Percentiles rank a stretch among this genome's conserved stretches.
Evolutionary conservation across 2,888 invertebrate species (phyloP).

Genomic region (Stictocephala bisonia): DNA sequence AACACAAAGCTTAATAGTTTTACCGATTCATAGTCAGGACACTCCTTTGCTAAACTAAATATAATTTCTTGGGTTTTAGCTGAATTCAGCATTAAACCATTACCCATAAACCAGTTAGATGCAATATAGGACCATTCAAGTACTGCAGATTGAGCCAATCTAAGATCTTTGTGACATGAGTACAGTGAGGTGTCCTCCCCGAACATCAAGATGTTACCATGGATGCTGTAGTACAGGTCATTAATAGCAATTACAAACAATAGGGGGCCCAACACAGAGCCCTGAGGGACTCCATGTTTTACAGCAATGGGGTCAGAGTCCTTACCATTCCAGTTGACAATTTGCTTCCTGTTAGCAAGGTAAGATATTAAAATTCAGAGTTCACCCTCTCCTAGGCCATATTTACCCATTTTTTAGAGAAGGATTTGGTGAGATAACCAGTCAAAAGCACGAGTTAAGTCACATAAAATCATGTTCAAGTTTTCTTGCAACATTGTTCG

Average conservation of each 20-base stretch:
- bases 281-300: constrained; percentile 12
- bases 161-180: too few relatives aligned
- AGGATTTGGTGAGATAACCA: not conserved
- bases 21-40: too few relatives aligned
- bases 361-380: not conserved
- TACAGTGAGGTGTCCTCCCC: too few relatives aligned
- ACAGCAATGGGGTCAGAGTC: not conserved
- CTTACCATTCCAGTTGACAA: not conserved
- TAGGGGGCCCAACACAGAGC: constrained; percentile 14
- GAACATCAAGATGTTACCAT: not conserved
- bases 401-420: not conserved
- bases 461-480: constrained; percentile 7
- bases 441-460: constrained; percentile 7
- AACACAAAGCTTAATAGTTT: too few relatives aligned
- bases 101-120: too few relatives aligned
- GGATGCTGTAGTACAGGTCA: not conserved
- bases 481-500: too few relatives aligned
- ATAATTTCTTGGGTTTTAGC: too few relatives aligned
- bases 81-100: too few relatives aligned
- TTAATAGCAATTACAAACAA: not conserved
- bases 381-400: not conserved
- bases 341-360: not conserved
- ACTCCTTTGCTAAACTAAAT: too few relatives aligned
- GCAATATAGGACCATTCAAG: too few relatives aligned
- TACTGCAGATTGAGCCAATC: too few relatives aligned